Percentiles rank a stretch among this genome's conserved stretches.
Evolutionary conservation across 2,888 invertebrate species (phyloP).

Genomic region (Drosophila algonquin): DNA sequence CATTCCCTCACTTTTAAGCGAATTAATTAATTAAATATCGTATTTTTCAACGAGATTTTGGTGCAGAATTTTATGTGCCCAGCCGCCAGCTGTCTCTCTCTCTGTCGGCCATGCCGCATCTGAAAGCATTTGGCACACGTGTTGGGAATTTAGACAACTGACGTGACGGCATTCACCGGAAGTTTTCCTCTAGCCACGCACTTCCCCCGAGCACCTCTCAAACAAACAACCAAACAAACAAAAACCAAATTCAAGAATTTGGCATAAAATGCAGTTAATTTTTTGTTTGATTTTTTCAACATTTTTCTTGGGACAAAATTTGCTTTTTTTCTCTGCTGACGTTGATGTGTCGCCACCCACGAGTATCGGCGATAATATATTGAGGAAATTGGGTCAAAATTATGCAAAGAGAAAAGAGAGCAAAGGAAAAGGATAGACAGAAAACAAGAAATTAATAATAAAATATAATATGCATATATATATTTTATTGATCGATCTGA

Average conservation of each 20-base stretch:
- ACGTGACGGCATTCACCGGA: conserved; percentile 61
- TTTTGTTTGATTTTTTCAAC: conserved; percentile 39
- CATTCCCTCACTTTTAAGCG: conserved; percentile 12
- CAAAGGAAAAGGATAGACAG: conserved; percentile 1
- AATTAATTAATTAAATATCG: conserved; percentile 61
- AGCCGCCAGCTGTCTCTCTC: conserved; percentile 29
- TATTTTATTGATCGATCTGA: too few species aligned
- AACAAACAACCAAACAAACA: not conserved
- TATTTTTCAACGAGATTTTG: conserved; percentile 34
- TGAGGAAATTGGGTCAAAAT: conserved; percentile 71
- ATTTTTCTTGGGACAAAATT: conserved; percentile 25
- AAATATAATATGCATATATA: not conserved
- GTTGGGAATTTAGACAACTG: conserved; percentile 51
- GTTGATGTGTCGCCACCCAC: conserved; percentile 57
- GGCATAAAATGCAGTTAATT: conserved; percentile 68
- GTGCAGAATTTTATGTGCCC: conserved; percentile 31
- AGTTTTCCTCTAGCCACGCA: conserved; percentile 53
- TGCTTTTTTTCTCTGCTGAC: conserved; percentile 65
- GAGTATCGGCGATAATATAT: conserved; percentile 49
- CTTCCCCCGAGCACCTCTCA: conserved; percentile 22
- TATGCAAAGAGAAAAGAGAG: conserved; percentile 43
- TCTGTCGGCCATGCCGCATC: not conserved
- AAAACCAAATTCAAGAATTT: conserved; percentile 54
- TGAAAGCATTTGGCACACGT: conserved; percentile 62
- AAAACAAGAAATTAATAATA: not conserved